Base-by-base conservation (phyloP, 2,888 invertebrate genomes). In the Gnatocerus cornutus region DNA sequence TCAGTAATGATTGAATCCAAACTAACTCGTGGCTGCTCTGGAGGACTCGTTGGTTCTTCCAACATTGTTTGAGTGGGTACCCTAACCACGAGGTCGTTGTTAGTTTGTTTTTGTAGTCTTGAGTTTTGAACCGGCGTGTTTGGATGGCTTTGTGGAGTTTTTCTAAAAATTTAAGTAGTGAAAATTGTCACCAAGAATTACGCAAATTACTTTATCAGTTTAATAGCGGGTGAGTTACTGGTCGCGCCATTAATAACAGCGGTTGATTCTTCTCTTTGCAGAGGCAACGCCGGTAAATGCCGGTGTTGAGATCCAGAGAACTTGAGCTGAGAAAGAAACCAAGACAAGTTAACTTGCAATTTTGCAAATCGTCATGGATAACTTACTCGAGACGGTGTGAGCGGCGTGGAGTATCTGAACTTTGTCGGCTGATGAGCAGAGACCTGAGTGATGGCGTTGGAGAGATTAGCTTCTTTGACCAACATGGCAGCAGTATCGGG, bases 1-100 rank as follows among this genome's bases (percentile, higher is more conserved):
- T 98, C 98, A 0, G 96, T 97, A 73, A 99, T 95, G 80, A 99
- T 98, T 45, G 94, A 93, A 84, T 97, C 95, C 16, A 99, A 87
- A 0, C 94, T 93, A 63, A 92, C 90, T 5, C 89, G 82, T 5
- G 85, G 84, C 53, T 78, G 78, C 56, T 81, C 81, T 48, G 83
- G 84, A 0, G 72, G 50, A 5, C 73, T 66, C 7, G 74, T 56
- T 3, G 58, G 41, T 1, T 82, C 81, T 3, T 80, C 79, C 5
- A 72, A 71, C 9, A 76, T 55, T 58, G 72, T 69, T 3, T 75
- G 73, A 13, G 52, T 64, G 3, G 73, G 71, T 4, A 79, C 30
- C 39, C 78, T 72, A 71, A 80, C 78, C 4, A 80, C 56, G 0
- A 81, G 80, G 69, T 84, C 84, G 29, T 75, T 81, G 46, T 82